Evolutionary conservation across 2,888 invertebrate genomes (phyloP).

Genomic region (Dryococelus australis): DNA sequence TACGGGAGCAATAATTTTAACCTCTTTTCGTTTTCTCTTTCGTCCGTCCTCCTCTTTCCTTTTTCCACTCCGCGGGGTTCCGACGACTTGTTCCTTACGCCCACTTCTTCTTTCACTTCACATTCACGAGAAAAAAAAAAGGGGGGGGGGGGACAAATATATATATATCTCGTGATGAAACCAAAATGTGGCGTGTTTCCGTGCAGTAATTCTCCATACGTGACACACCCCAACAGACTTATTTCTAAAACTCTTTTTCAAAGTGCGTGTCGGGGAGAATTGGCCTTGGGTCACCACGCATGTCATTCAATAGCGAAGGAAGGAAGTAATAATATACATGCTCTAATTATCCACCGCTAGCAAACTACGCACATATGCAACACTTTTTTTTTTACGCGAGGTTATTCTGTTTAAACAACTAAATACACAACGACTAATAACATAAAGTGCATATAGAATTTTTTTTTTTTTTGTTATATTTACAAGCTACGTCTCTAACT

Average conservation of each 20-base stretch:
- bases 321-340: neutral
- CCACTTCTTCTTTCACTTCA: neutral
- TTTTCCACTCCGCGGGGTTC: neutral
- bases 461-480: no score
- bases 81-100: neutral
- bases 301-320: neutral
- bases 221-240: neutral
- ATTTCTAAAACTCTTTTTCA: neutral
- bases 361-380: neutral
- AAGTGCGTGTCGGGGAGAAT: neutral
- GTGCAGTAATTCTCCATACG: neutral
- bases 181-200: constrained; percentile 7
- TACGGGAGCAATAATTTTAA: constrained; percentile 22
- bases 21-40: neutral
- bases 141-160: neutral
- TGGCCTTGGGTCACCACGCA: neutral
- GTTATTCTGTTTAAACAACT: neutral
- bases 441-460: no score
- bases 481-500: no score
- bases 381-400: neutral
- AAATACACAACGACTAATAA: neutral
- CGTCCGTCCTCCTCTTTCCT: neutral
- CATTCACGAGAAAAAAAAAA: neutral
- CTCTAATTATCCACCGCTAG: neutral
- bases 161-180: constrained; percentile 1